phyloP scores from a whole-genome alignment of 1,140 invertebrate species.

The Cydia pomonella region DNA sequence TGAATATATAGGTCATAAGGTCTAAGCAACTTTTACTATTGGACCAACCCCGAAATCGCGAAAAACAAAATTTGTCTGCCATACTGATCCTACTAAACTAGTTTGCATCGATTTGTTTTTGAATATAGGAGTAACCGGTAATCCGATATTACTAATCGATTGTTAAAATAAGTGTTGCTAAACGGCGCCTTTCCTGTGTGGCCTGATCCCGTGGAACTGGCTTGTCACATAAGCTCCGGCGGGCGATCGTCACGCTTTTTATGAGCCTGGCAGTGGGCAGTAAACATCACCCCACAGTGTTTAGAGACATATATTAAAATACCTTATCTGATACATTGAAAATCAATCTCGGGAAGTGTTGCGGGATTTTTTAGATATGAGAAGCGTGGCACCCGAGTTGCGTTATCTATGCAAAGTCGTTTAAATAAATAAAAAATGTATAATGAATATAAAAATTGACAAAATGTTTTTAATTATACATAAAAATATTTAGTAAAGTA shows the following conservation, averaged over 20 bases:
- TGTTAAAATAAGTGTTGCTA: constrained; percentile 4
- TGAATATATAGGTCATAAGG: too few relatives aligned
- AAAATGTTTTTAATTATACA: neutral
- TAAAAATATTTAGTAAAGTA: neutral
- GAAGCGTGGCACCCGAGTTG: neutral
- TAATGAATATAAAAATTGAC: too few relatives aligned
- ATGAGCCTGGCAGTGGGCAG: constrained; percentile 38
- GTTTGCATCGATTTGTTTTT: neutral
- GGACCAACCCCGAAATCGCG: too few relatives aligned
- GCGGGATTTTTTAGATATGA: constrained; percentile 15
- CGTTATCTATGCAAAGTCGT: neutral
- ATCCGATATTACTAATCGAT: constrained; percentile 4
- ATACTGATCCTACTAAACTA: neutral
- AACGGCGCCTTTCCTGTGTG: constrained; percentile 20
- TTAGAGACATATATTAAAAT: constrained; percentile 19
- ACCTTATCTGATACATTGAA: constrained; percentile 27
- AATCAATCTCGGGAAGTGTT: constrained; percentile 26
- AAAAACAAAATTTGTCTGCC: too few relatives aligned
- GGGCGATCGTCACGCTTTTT: constrained; percentile 57
- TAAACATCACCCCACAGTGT: constrained; percentile 18
- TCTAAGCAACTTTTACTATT: too few relatives aligned
- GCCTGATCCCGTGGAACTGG: neutral
- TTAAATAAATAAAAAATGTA: neutral
- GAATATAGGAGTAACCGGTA: neutral
- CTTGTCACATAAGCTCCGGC: constrained; percentile 35